A percentile compares a stretch with the other conserved stretches of the same genome.
Conservation (phyloP, 92 coral and sea anemone genomes). For the Zoanthus sansibaricus region DNA sequence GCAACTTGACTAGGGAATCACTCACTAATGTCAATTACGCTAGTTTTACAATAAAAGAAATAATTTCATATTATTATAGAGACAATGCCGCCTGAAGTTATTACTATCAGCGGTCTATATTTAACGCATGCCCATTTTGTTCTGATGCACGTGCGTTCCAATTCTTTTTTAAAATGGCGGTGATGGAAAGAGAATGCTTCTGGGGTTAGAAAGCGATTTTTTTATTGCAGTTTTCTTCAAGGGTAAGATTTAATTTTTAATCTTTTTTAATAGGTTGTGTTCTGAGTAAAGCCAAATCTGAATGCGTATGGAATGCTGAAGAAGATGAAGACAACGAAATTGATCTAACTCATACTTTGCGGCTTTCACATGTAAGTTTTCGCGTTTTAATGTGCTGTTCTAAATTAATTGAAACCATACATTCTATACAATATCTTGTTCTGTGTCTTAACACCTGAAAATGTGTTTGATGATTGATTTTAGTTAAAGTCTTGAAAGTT, state of each 20-base stretch:
- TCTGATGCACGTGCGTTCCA: neutral
- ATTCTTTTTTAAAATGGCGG: slow-evolving; percentile 38
- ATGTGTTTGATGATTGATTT: no score
- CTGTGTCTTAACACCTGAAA: no score
- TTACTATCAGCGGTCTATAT: neutral
- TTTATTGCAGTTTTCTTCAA: neutral
- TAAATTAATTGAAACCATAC: neutral
- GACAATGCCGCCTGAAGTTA: no score
- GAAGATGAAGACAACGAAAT: slow-evolving; percentile 20
- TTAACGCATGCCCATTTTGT: slow-evolving; percentile 1
- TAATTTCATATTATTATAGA: no score
- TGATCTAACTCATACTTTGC: slow-evolving; percentile 2
- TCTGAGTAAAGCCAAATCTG: slow-evolving; percentile 22
- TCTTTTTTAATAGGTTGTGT: slow-evolving; percentile 16
- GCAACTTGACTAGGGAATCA: no score
- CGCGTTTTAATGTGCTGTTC: neutral
- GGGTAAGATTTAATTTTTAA: neutral
- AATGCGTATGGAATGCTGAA: slow-evolving; percentile 7
- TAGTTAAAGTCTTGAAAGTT: no score
- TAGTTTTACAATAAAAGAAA: no score
- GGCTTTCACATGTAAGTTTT: slow-evolving; percentile 24
- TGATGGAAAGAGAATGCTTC: slow-evolving; percentile 17
- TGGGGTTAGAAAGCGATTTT: slow-evolving; percentile 21
- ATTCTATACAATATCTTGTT: no score
- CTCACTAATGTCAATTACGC: no score